A percentile compares a stretch with the other conserved stretches of the same genome.
Conservation (phyloP, 1,140 invertebrate genomes). For the Ceratosolen solmsi region DNA sequence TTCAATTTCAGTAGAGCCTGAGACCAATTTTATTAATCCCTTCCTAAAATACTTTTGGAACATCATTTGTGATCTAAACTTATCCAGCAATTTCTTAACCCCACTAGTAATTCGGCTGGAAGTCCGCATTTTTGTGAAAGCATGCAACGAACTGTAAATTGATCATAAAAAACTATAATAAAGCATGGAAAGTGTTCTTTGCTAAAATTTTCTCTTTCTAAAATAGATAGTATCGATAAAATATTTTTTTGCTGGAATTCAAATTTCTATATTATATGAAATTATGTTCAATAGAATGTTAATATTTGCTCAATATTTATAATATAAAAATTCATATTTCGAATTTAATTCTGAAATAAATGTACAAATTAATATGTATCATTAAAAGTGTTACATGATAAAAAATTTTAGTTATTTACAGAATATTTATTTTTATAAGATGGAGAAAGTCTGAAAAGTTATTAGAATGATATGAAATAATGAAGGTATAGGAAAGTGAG, state of each 20-base stretch:
- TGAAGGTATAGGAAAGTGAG: too few relatives aligned
- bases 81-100: conserved; percentile 56
- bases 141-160: conserved; percentile 27
- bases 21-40: not conserved
- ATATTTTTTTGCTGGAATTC: too few relatives aligned
- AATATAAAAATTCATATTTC: too few relatives aligned
- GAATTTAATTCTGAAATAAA: too few relatives aligned
- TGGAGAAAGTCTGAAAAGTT: not conserved
- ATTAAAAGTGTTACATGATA: too few relatives aligned
- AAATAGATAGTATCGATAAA: not conserved
- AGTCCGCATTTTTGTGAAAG: conserved; percentile 45
- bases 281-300: too few relatives aligned
- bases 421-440: too few relatives aligned
- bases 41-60: conserved; percentile 15
- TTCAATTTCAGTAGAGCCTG: not conserved
- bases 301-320: too few relatives aligned
- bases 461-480: too few relatives aligned
- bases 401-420: too few relatives aligned
- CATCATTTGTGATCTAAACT: conserved; percentile 39
- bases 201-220: not conserved
- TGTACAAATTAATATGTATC: too few relatives aligned
- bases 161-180: conserved; percentile 23
- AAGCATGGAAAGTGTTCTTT: not conserved
- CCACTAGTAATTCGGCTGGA: conserved; percentile 47
- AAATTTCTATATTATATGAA: too few relatives aligned